Base-by-base conservation (phyloP, 1,140 invertebrate species). In the Tachypleus tridentatus region DNA sequence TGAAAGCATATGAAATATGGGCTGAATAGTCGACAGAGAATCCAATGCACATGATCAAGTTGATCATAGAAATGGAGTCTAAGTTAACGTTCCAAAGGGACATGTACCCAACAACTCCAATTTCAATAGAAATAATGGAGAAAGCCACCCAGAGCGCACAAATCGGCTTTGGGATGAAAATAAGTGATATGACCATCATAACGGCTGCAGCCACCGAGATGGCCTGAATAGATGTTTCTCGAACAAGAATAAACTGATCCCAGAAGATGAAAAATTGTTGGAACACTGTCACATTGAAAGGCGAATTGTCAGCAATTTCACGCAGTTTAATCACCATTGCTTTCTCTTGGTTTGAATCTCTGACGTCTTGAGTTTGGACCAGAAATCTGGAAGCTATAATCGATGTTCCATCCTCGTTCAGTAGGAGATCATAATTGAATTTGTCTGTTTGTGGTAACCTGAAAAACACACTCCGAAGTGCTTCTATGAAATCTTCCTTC, bases 41-140 rank as follows among this genome's bases (percentile, higher is more conserved):
- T 54, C 95, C 95, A 50, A 98, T 96, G 73, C 93, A 96, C 94
- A 98, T 98, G 58, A 98, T 97, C 3, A 98, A 80, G 73, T 97
- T 97, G 57, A 98, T 97, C 94, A 98, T 98, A 1, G 94, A 97
- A 71, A 98, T 96, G 4, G 93, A 93, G 75, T 97, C 95, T 51
- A 98, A 79, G 73, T 93, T 95, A 0, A 98, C 91, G 67, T 86
- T 85, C 93, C 95, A 98, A 0, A 97, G 78, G 0, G 92, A 86
- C 89, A 98, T 95, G 78, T 97, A 97, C 1, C 95, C 95, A 3
- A 95, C 87, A 0, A 98, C 92, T 10, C 95, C 94, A 5, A 89
- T 77, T 76, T 97, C 93, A 66, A 98, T 97, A 3, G 92, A 96
- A 10, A 97, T 84, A 54, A 98, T 96, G 67, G 91, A 93, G 67